phyloP scores from a whole-genome alignment of 1,140 invertebrate genomes.

The Lutraria rhynchaena region DNA sequence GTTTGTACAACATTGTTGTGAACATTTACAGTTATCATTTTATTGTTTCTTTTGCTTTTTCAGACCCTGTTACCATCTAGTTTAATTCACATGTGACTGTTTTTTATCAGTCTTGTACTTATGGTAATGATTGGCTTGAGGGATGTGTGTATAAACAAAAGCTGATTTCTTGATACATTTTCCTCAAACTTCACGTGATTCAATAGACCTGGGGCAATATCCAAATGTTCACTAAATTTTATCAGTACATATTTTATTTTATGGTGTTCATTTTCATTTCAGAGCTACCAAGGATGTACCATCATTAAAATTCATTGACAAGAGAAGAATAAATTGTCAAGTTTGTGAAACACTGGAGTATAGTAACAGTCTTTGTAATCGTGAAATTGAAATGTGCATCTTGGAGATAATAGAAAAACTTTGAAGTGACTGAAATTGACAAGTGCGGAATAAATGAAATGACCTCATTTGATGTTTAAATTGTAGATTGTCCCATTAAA shows the following conservation, averaged over 20 bases:
- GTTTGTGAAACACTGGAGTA: background rate
- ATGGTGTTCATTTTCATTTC: conserved; percentile 15
- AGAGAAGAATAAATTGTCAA: conserved; percentile 16
- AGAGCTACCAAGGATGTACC: background rate
- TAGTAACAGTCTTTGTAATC: conserved; percentile 16
- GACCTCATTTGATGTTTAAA: conserved; percentile 56
- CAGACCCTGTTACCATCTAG: no score
- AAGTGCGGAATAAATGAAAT: conserved; percentile 48
- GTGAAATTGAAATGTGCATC: conserved; percentile 33
- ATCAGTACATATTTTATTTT: conserved; percentile 37
- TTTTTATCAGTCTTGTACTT: background rate
- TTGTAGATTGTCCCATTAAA: conserved; percentile 53
- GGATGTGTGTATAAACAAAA: conserved; percentile 22
- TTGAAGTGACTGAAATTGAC: conserved; percentile 42
- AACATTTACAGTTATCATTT: no score
- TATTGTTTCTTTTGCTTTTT: no score
- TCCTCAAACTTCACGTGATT: conserved; percentile 27
- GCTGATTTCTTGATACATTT: conserved; percentile 21
- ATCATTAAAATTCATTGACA: background rate
- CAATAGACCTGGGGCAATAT: conserved; percentile 16
- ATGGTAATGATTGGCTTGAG: conserved; percentile 22
- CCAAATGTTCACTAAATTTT: conserved; percentile 18
- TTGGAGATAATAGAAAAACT: conserved; percentile 34
- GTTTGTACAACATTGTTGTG: no score
- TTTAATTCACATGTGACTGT: no score